These are phyloP conservation scores for Pseudomyrmex cubaensis DNA, from an alignment of 1,140 invertebrate genomes.

Conservation along the genomic window DNA sequence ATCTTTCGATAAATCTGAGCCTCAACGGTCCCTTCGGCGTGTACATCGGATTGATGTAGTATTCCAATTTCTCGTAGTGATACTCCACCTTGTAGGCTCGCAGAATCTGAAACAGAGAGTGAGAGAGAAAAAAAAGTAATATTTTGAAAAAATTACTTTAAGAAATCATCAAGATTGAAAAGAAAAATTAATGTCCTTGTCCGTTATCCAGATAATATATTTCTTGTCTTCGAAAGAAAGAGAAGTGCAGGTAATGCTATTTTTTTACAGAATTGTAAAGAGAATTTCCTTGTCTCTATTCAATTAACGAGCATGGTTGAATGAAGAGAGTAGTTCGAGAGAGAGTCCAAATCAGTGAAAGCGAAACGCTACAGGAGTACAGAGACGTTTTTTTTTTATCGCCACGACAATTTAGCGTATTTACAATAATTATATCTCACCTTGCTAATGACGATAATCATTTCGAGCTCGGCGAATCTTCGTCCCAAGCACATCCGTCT, in stretches of 20 bases:
- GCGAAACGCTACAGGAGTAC: neutral
- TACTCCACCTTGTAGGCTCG: slow-evolving; percentile 89
- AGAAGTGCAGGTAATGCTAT: no score
- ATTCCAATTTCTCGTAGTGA: slow-evolving; percentile 88
- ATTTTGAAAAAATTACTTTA: no score
- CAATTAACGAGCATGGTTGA: no score
- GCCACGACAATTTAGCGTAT: neutral
- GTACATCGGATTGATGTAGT: slow-evolving; percentile 91
- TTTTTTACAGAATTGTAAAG: no score
- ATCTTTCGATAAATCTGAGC: slow-evolving; percentile 85
- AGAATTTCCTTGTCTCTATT: no score
- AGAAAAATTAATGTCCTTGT: no score
- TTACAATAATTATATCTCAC: slow-evolving; percentile 78
- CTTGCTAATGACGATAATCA: slow-evolving; percentile 90
- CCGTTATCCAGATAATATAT: no score
- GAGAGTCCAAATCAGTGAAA: neutral
- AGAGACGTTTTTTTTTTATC: neutral
- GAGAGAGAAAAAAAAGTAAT: neutral
- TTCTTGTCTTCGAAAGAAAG: no score
- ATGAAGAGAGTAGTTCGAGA: no score
- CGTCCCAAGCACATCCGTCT: slow-evolving; percentile 92
- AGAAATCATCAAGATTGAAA: no score
- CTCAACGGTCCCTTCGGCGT: slow-evolving; percentile 90
- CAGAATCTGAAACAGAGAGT: slow-evolving; percentile 87
- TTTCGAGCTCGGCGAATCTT: slow-evolving; percentile 92